A percentile compares a stretch with the other conserved stretches of the same genome.
Evolutionary conservation across 2,888 invertebrate genomes (phyloP).

Genomic region (Xylota segnis): DNA sequence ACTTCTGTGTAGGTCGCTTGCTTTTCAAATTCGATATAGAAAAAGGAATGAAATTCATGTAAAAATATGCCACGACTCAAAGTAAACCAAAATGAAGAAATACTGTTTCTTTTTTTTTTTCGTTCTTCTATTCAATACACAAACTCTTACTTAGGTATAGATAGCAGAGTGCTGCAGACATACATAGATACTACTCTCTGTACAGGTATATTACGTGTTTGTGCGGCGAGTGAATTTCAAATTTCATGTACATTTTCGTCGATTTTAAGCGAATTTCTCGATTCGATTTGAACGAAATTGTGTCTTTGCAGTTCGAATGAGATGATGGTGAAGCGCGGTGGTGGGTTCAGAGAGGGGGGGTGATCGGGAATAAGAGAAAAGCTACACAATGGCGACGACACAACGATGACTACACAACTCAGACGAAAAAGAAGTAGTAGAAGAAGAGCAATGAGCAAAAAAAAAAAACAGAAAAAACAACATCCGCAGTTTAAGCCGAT

Average conservation of each 20-base stretch:
- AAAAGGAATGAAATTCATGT: slow-evolving; percentile 66
- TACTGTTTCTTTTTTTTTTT: slow-evolving; percentile 32
- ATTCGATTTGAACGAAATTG: slow-evolving; percentile 72
- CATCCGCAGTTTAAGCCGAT: slow-evolving; percentile 43
- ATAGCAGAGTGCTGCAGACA: slow-evolving; percentile 62
- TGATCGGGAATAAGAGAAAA: slow-evolving; percentile 42
- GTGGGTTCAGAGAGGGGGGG: slow-evolving; percentile 23
- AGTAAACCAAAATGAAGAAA: slow-evolving; percentile 68
- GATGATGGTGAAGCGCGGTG: neutral
- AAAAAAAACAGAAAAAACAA: slow-evolving; percentile 53
- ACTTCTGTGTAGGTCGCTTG: slow-evolving; percentile 69
- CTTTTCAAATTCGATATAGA: slow-evolving; percentile 48
- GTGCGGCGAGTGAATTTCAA: slow-evolving; percentile 60
- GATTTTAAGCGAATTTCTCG: slow-evolving; percentile 73
- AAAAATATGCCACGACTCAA: slow-evolving; percentile 75
- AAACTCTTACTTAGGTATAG: slow-evolving; percentile 60
- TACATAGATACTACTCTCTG: slow-evolving; percentile 33
- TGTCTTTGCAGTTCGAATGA: slow-evolving; percentile 24
- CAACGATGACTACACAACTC: slow-evolving; percentile 65
- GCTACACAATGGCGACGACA: slow-evolving; percentile 63
- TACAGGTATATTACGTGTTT: slow-evolving; percentile 53
- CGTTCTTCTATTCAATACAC: slow-evolving; percentile 48
- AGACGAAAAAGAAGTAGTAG: slow-evolving; percentile 61
- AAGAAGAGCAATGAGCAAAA: slow-evolving; percentile 66
- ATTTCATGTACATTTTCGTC: slow-evolving; percentile 70